Conservation (phyloP, 1,140 invertebrate genomes). For the Patella vulgata region DNA sequence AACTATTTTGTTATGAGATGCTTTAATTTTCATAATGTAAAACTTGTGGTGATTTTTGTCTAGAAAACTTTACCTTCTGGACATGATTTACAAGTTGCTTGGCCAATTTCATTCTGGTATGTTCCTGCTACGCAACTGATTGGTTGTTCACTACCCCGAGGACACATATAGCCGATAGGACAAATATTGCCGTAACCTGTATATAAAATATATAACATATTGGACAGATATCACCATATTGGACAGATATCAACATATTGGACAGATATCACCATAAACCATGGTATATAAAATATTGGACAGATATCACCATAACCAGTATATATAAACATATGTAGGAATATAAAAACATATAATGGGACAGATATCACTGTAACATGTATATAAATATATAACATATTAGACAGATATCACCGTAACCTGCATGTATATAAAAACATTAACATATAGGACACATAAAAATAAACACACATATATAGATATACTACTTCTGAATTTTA, state of each 20-base stretch:
- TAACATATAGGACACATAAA: too few species aligned
- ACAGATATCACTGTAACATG: too few species aligned
- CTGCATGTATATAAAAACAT: too few species aligned
- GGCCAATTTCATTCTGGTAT: constrained; percentile 54
- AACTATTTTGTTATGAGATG: too few species aligned
- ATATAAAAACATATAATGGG: too few species aligned
- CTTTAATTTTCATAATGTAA: too few species aligned
- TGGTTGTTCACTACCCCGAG: constrained; percentile 44
- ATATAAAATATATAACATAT: not conserved
- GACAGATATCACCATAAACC: not conserved
- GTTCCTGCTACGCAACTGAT: constrained; percentile 47
- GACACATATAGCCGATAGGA: constrained; percentile 56
- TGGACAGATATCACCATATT: not conserved
- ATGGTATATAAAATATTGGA: not conserved
- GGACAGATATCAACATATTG: not conserved
- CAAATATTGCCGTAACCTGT: constrained; percentile 58
- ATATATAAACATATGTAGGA: too few species aligned
- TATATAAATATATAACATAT: too few species aligned
- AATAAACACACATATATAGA: too few species aligned
- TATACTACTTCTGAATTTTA: too few species aligned
- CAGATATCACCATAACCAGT: not conserved
- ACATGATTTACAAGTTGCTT: constrained; percentile 52
- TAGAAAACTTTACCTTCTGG: constrained; percentile 51
- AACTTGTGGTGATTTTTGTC: too few species aligned
- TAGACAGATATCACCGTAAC: too few species aligned